Evolutionary conservation across 2,797 vertebrate species (phyloP).

Genomic region (Darevskia nairensis): DNA sequence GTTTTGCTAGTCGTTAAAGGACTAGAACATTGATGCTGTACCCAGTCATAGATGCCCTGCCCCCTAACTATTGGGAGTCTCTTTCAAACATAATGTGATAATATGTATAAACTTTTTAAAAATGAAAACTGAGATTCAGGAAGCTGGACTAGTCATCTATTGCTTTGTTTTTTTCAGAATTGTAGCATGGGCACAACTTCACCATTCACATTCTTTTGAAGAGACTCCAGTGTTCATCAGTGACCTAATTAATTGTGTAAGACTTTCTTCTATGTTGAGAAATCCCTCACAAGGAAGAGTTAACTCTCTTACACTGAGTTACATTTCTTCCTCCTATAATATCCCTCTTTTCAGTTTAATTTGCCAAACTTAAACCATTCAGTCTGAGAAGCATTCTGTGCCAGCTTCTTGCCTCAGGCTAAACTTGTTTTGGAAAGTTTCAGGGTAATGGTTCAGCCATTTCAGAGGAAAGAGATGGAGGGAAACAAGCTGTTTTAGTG

Average conservation of each 20-base stretch:
- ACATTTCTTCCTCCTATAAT: conserved; percentile 6
- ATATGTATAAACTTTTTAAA: too few relatives aligned
- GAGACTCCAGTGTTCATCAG: not conserved
- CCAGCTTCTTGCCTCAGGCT: conserved; percentile 3
- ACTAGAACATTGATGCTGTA: not conserved
- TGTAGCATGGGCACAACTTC: not conserved
- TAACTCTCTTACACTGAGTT: not conserved
- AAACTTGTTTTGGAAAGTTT: conserved; percentile 34
- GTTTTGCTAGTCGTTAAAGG: not conserved
- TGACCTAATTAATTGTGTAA: conserved; percentile 3
- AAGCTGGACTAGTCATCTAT: too few relatives aligned
- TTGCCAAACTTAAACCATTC: conserved; percentile 22
- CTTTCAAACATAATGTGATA: too few relatives aligned
- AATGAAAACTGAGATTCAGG: too few relatives aligned
- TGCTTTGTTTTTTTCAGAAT: not conserved
- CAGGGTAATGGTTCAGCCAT: conserved; percentile 20
- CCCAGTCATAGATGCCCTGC: too few relatives aligned
- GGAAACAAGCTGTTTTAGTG: conserved; percentile 7
- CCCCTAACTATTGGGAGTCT: not conserved
- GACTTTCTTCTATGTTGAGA: not conserved
- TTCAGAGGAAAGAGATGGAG: conserved; percentile 13
- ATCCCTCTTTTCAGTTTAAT: conserved; percentile 22
- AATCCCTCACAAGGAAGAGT: not conserved
- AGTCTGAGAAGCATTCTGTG: conserved; percentile 12
- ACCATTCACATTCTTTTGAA: not conserved